Base-by-base conservation (phyloP, 2,797 vertebrate species). In the Thamnophis elegans region DNA sequence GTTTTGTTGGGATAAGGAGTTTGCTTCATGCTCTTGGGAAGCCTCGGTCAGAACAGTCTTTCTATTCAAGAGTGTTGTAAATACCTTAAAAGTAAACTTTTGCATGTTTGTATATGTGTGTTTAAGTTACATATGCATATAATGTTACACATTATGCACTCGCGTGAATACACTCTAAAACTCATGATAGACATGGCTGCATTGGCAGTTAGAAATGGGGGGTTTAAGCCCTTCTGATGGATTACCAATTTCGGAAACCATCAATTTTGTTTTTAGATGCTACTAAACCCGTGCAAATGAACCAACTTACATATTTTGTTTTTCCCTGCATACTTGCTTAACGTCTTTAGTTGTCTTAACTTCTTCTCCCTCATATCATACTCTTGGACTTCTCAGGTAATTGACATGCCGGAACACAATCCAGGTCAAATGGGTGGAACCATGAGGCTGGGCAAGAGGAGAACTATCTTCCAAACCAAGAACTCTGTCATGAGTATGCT, bases 371-470 rank as follows among this genome's bases (percentile, higher is more conserved):
- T 91, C 87, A 78, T 62, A 65, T 1, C 25, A 78, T n/a, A 25
- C 32, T 91, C 55, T 95, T 89, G 26, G 3, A 51, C 93, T 95
- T 92, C 14, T 28, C 96, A 99, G 99, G 99, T 99, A 94, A 98
- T 99, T 96, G 99, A 99, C 95, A 99, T 99, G 99, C 99, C 99
- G 0, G 99, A 99, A 94, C 99, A 99, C 96, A 99, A 99, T 96
- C 98, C 98, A 3, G 99, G 98, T 88, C 98, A 99, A 93, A 99
- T 99, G 99, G 99, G 99, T 0, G 99, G 99, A 55, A 99, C 99
- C 36, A 99, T 99, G 99, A 98, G 99, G 94, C 96, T 99, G 93
- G 99, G 99, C 92, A 99, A 98, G 97, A 98, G 99, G 88, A 98
- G 98, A 87, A 99, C 99, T 1, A 97, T 99, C 94, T 99, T 99